Conservation (phyloP, 1,140 invertebrate genomes). For the Drosophila guanche region DNA sequence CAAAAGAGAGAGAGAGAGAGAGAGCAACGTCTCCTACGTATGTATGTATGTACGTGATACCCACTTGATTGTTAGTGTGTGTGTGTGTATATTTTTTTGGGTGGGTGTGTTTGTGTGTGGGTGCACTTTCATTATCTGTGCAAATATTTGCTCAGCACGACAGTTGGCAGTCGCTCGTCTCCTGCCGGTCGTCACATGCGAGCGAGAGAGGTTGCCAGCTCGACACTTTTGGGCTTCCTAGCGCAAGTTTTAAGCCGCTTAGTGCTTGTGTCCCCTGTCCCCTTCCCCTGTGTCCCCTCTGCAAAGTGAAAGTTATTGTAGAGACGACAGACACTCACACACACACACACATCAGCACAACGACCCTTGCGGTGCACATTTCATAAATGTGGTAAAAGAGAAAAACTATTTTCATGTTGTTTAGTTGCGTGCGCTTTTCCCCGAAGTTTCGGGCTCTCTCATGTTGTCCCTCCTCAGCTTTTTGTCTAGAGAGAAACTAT, state of each 20-base stretch:
- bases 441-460: constrained; percentile 59
- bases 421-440: constrained; percentile 67
- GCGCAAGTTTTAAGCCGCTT: constrained; percentile 75
- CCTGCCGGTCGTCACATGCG: constrained; percentile 31
- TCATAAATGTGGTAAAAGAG: constrained; percentile 72
- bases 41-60: background rate
- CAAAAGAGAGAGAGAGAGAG: constrained; percentile 41
- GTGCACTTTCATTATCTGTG: constrained; percentile 72
- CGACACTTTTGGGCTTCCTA: constrained; percentile 64
- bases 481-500: constrained; percentile 37
- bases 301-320: constrained; percentile 74
- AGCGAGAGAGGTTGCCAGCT: constrained; percentile 50
- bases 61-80: background rate
- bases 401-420: constrained; percentile 72
- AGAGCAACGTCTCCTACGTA: constrained; percentile 20
- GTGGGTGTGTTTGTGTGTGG: background rate
- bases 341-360: constrained; percentile 20
- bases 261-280: constrained; percentile 10
- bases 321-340: constrained; percentile 13
- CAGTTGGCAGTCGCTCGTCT: constrained; percentile 58
- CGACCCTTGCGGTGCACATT: constrained; percentile 65
- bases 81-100: background rate
- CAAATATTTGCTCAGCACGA: constrained; percentile 72
- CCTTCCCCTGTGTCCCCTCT: background rate
- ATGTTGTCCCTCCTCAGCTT: constrained; percentile 45